Evolutionary conservation across 2,888 invertebrate species (phyloP), one percentile per base, ranked within the genome.

Genomic region (Pachydiplax longipennis): DNA sequence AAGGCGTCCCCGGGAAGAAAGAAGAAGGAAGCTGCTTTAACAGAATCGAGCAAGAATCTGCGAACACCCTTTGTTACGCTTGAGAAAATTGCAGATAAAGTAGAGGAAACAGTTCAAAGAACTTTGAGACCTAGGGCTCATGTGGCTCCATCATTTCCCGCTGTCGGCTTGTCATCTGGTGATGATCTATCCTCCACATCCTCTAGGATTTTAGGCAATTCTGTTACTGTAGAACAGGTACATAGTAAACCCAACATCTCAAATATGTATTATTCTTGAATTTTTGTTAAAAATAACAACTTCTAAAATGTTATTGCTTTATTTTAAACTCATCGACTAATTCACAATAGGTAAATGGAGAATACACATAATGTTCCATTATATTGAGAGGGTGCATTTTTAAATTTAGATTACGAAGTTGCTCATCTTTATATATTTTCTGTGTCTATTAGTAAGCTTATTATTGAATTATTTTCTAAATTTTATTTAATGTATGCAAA

Each of bases 1-100:
- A 95, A 95, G 91, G 95, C 95, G 15, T 95, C 95, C 4, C 94
- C 94, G 5, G 37, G 37, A 10, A 61, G 87, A 13, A 87, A 37
- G 61, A 87, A 87, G 61, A 31, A 37, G 31, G 61, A 15, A 3
- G 3, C 65, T 15, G 37, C 22, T 35, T 61, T 10, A n/a, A 13
- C 13, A 18, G 58, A 83, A 15, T 1, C 37, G 8, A 37, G 8
- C 2, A n/a, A 61, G 15, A 13, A 31, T 0, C n/a, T 61, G 12
- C 2, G 12, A 31, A 31, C 73, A 10, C 31, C 73, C 4, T 25
- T 31, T 31, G 12, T 73, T 61, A n/a, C 15, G 22, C n/a, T 87
- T 12, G n/a, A 37, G 40, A 37, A 87, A 13, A 22, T 61, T 0
- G 10, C 37, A 10, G 37, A 61, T 22, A 31, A 37, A 13, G 12